Conservation (phyloP, 2,888 invertebrate species). For the Fragum whitleyi region DNA sequence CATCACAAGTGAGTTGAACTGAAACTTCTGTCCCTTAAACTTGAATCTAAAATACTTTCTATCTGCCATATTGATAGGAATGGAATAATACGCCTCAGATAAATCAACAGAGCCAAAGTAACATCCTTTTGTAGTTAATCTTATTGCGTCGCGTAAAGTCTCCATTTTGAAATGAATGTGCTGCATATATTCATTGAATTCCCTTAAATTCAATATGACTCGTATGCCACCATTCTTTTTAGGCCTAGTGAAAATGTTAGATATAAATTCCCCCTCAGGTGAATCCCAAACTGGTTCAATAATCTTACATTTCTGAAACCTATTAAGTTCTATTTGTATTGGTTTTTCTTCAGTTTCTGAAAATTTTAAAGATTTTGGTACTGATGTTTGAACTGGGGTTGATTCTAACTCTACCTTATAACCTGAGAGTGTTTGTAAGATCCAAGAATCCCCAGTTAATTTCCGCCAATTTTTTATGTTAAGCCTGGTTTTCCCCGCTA, state of each 20-base stretch:
- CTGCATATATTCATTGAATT: constrained; percentile 41
- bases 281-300: constrained; percentile 14
- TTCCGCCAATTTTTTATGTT: background rate
- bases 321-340: background rate
- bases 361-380: background rate
- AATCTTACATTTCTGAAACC: background rate
- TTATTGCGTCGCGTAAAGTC: constrained; percentile 45
- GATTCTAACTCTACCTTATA: background rate
- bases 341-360: background rate
- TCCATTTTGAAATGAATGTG: constrained; percentile 58
- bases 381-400: background rate
- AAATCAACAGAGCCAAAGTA: constrained; percentile 53
- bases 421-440: background rate
- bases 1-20: background rate
- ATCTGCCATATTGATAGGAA: constrained; percentile 27
- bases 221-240: constrained; percentile 33
- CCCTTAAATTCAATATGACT: constrained; percentile 46
- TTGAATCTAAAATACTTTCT: constrained; percentile 55
- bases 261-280: constrained; percentile 36
- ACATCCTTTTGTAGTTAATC: constrained; percentile 35
- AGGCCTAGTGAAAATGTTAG: constrained; percentile 43
- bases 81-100: constrained; percentile 51
- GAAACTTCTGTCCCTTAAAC: constrained; percentile 21
- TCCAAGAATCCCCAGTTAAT: background rate
- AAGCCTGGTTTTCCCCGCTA: background rate